Evolutionary conservation across 2,113 vertebrate species (phyloP).

Genomic region (Perca flavescens): DNA sequence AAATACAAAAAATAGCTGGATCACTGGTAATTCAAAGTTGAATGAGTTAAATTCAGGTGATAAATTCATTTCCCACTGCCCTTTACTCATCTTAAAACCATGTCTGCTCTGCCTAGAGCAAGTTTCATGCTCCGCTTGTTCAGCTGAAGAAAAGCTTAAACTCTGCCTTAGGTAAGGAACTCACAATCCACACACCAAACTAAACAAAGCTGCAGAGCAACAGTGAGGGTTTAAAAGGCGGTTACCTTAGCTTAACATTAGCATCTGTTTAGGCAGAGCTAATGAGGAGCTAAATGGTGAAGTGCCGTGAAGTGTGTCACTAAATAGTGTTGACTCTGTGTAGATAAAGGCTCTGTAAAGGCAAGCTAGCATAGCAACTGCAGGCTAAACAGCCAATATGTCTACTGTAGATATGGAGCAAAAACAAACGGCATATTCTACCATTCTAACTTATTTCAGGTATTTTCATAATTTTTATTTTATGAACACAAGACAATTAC

Average conservation of each 20-base stretch:
- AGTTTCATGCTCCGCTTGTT: constrained; percentile 28
- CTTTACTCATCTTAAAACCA: constrained; percentile 8
- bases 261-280: constrained; percentile 69
- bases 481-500: neutral
- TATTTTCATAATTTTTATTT: neutral
- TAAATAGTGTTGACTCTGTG: constrained; percentile 48
- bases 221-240: constrained; percentile 28
- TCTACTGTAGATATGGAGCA: constrained; percentile 21
- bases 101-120: constrained; percentile 18
- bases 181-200: neutral
- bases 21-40: neutral
- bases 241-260: constrained; percentile 67
- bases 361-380: constrained; percentile 39
- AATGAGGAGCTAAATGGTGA: constrained; percentile 73
- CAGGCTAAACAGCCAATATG: constrained; percentile 23
- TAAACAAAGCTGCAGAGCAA: constrained; percentile 42
- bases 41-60: constrained; percentile 11
- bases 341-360: constrained; percentile 37
- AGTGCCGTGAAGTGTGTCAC: constrained; percentile 49
- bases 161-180: constrained; percentile 52
- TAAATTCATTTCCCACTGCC: constrained; percentile 31
- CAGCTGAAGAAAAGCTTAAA: constrained; percentile 50
- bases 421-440: constrained; percentile 16
- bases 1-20: constrained; percentile 12
- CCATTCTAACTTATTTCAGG: neutral